These are phyloP conservation scores for Fulica atra DNA, from an alignment of 2,113 vertebrate genomes.

Conservation along the genomic window DNA sequence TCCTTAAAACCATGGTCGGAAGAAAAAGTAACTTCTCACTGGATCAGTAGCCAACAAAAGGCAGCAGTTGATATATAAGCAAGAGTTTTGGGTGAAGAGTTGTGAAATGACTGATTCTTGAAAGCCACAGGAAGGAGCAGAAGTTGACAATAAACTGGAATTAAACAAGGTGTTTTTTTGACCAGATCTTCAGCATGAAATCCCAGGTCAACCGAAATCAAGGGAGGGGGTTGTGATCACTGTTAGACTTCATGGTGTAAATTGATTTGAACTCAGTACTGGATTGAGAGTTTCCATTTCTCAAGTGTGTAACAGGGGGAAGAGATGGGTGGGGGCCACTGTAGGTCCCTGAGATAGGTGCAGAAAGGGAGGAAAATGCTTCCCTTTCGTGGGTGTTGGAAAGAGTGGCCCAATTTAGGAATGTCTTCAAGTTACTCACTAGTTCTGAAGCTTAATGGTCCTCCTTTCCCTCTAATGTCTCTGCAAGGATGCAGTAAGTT, in stretches of 20 bases:
- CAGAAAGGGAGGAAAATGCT: neutral
- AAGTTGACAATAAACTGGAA: neutral
- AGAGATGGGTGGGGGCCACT: neutral
- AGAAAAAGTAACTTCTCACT: neutral
- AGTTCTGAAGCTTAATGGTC: neutral
- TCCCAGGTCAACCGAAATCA: neutral
- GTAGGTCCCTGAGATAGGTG: fast-evolving
- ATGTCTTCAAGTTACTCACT: no score
- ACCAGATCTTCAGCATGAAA: neutral
- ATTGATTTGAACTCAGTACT: neutral
- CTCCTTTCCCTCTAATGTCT: neutral
- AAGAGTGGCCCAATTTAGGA: neutral
- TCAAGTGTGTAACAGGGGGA: neutral
- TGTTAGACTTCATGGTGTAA: neutral
- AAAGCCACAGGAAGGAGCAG: neutral
- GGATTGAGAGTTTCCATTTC: neutral
- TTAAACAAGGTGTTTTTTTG: fast-evolving
- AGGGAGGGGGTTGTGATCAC: neutral
- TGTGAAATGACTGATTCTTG: neutral
- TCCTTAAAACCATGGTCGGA: neutral
- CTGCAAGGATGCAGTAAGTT: neutral
- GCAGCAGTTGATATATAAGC: neutral
- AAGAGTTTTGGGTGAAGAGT: neutral
- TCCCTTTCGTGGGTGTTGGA: neutral
- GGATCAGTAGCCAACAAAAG: neutral